Evolutionary conservation across 2,113 vertebrate species (phyloP).

Genomic region (Orycteropus afer): DNA sequence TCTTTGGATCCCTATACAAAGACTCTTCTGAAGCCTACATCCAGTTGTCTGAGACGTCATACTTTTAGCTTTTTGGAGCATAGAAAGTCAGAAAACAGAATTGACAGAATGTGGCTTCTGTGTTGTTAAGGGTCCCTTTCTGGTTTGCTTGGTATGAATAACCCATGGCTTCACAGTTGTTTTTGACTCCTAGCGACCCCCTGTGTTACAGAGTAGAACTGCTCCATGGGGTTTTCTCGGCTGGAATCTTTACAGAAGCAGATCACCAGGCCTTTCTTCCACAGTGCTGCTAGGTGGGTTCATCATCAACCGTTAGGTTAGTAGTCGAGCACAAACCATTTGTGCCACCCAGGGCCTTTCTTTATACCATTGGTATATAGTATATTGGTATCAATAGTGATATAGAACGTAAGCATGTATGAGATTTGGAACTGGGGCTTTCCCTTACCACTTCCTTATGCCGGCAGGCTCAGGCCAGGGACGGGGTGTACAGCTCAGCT

Average conservation of each 20-base stretch:
- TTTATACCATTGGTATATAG: background rate
- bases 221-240: background rate
- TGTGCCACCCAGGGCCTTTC: background rate
- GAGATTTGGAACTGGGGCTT: background rate
- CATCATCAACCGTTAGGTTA: background rate
- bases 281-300: background rate
- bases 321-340: background rate
- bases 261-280: background rate
- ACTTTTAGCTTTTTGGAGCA: background rate
- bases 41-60: background rate
- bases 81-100: constrained; percentile 18
- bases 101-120: background rate
- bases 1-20: constrained; percentile 29
- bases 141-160: background rate
- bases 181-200: background rate
- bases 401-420: constrained; percentile 1
- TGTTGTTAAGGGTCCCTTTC: background rate
- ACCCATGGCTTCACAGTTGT: background rate
- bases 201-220: background rate
- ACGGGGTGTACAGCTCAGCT: background rate
- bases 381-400: background rate
- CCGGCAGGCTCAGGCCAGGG: background rate
- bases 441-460: background rate
- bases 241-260: background rate
- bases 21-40: background rate